Conservation (phyloP, 2,113 vertebrate species). For the Poeciliopsis retropinna region DNA sequence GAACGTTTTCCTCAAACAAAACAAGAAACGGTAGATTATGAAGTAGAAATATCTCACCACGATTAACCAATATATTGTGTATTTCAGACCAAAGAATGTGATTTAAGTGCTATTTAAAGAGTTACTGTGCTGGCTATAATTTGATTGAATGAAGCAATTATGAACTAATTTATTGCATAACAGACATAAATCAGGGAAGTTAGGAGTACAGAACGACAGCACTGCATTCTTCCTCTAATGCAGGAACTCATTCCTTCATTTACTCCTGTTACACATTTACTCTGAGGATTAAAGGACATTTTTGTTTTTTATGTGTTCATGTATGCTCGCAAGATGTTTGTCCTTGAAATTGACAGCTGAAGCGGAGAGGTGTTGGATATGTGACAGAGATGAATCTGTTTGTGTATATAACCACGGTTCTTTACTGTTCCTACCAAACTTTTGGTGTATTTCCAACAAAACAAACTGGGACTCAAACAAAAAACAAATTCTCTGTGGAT, state of each 20-base stretch:
- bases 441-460: too few relatives aligned
- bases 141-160: not conserved
- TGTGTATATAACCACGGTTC: not conserved
- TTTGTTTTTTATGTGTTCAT: not conserved
- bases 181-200: not conserved
- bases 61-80: too few relatives aligned
- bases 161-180: not conserved
- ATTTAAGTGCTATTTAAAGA: too few relatives aligned
- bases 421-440: not conserved
- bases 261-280: not conserved
- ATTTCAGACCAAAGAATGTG: too few relatives aligned
- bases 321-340: not conserved
- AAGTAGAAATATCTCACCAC: too few relatives aligned
- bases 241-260: too few relatives aligned
- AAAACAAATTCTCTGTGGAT: not conserved
- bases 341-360: not conserved
- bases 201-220: not conserved
- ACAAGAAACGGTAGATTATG: too few relatives aligned
- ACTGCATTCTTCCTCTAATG: not conserved
- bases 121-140: too few relatives aligned
- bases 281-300: not conserved
- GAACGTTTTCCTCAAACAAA: too few relatives aligned
- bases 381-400: not conserved
- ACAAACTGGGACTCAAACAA: not conserved
- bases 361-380: not conserved